Evolutionary conservation across 2,888 invertebrate genomes (phyloP).

Genomic region (Drepana falcataria): DNA sequence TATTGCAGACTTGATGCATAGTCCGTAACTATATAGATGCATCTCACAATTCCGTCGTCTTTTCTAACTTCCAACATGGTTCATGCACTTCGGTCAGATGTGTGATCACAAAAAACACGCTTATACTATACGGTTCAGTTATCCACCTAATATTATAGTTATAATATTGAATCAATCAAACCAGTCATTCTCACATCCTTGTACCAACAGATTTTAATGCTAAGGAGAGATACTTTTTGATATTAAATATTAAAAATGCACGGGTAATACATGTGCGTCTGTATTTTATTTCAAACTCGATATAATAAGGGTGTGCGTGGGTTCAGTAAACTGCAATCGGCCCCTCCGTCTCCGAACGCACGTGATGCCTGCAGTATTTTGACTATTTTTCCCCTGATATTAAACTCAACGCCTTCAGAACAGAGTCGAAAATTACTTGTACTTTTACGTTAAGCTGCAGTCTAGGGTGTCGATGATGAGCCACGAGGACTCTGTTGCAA

Average conservation of each 20-base stretch:
- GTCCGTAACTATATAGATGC: too few relatives aligned
- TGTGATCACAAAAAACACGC: too few relatives aligned
- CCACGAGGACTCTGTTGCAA: constrained; percentile 51
- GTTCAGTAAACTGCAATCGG: constrained; percentile 67
- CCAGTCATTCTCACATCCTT: too few relatives aligned
- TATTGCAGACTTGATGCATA: too few relatives aligned
- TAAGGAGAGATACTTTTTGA: not conserved
- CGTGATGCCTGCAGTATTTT: constrained; percentile 57
- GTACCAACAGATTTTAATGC: too few relatives aligned
- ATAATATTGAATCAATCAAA: too few relatives aligned
- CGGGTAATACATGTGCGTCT: not conserved
- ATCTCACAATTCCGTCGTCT: too few relatives aligned
- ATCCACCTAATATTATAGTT: too few relatives aligned
- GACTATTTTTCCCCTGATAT: constrained; percentile 14
- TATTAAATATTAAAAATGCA: not conserved
- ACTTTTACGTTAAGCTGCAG: constrained; percentile 37
- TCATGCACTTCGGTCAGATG: too few relatives aligned
- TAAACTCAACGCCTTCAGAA: constrained; percentile 3
- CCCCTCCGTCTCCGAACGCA: constrained; percentile 44
- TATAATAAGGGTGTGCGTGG: constrained; percentile 41
- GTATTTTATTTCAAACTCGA: constrained; percentile 36
- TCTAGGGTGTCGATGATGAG: constrained; percentile 39
- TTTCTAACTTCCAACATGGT: too few relatives aligned
- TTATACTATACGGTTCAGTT: too few relatives aligned
- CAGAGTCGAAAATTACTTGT: constrained; percentile 26